Conservation (phyloP, 2,888 invertebrate species). For the Melinaea marsaeus region DNA sequence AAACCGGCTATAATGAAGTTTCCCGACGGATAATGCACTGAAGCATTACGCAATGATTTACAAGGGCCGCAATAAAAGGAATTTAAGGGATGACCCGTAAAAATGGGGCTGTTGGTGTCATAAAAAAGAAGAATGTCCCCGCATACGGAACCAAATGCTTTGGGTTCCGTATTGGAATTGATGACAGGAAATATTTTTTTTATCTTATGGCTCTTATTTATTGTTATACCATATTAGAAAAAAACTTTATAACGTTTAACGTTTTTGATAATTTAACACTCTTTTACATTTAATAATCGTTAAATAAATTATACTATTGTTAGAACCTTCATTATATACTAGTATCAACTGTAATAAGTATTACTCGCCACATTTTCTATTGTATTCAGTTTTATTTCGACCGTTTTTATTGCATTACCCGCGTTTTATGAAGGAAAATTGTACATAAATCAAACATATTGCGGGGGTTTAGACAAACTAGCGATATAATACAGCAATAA, state of each 20-base stretch:
- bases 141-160: slow-evolving; percentile 51
- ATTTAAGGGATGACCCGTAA: slow-evolving; percentile 77
- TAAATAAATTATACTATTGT: neutral
- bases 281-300: neutral
- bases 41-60: slow-evolving; percentile 77
- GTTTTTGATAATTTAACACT: too few relatives aligned
- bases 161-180: slow-evolving; percentile 1
- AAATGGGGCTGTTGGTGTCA: slow-evolving; percentile 55
- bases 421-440: slow-evolving; percentile 5
- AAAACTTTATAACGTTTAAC: too few relatives aligned
- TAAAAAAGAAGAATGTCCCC: slow-evolving; percentile 70
- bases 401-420: slow-evolving; percentile 18
- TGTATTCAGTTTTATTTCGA: slow-evolving; percentile 17
- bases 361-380: slow-evolving; percentile 19
- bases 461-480: slow-evolving; percentile 1
- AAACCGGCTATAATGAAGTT: slow-evolving; percentile 78
- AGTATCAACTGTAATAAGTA: slow-evolving; percentile 7
- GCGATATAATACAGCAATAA: slow-evolving; percentile 5
- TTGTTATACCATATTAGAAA: neutral
- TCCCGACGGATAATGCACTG: slow-evolving; percentile 75
- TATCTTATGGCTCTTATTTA: neutral
- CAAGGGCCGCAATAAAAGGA: slow-evolving; percentile 76
- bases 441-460: slow-evolving; percentile 6
- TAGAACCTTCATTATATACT: slow-evolving; percentile 3
- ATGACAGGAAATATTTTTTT: neutral